These are phyloP conservation scores for Hyperopisus bebe DNA, from an alignment of 2,113 vertebrate genomes.

Conservation along the genomic window DNA sequence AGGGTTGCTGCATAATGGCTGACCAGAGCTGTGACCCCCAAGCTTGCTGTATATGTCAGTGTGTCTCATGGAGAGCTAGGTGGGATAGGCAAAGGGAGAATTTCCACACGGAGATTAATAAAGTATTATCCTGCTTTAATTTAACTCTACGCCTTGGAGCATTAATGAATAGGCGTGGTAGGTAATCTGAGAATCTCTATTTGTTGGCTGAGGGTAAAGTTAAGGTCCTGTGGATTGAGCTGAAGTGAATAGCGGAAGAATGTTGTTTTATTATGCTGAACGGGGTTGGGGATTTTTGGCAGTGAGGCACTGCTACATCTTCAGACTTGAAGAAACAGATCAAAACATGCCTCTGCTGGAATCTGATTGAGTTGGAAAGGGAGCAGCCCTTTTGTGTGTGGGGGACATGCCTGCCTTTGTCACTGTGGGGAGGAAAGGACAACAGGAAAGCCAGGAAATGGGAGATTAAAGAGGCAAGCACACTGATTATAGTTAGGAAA, in stretches of 20 bases:
- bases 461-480: not conserved
- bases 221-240: conserved; percentile 14
- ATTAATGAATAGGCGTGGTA: not conserved
- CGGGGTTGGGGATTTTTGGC: conserved; percentile 42
- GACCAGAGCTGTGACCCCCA: not conserved
- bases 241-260: conserved; percentile 47
- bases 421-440: not conserved
- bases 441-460: not conserved
- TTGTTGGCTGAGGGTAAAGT: not conserved
- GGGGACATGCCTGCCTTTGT: not conserved
- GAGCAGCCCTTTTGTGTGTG: not conserved
- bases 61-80: not conserved
- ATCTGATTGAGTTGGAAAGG: conserved; percentile 2
- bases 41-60: not conserved
- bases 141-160: not conserved
- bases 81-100: not conserved
- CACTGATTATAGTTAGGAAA: not conserved
- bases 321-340: conserved; percentile 40
- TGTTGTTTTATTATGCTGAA: conserved; percentile 50
- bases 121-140: not conserved
- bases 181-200: not conserved
- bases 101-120: not conserved
- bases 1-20: not conserved
- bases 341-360: conserved; percentile 38
- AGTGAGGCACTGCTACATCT: conserved; percentile 33